Evolutionary conservation across 2,888 invertebrate genomes (phyloP), one percentile per base, ranked within the genome.

Genomic region (Tipula unca): DNA sequence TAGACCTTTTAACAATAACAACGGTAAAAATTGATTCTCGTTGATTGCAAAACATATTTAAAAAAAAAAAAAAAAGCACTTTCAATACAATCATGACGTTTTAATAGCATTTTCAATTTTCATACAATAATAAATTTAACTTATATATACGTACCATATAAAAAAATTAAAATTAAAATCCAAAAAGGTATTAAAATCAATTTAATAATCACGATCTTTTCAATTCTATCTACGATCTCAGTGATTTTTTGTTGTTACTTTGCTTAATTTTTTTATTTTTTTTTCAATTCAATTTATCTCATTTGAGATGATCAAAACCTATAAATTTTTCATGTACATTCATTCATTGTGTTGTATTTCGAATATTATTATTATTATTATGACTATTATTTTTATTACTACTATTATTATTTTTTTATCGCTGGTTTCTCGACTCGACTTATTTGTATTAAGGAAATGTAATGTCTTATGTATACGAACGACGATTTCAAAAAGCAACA

Each of bases 241-340:
- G 25, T 69, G 69, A 69, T 25, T 69, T 69, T 69, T 69, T 69
- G 69, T 69, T 69, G 69, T 69, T 69, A 25, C 69, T 69, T 54
- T 54, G 48, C 17, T 54, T 54, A 54, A 54, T 54, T 54, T 54
- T 69, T 17, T 48, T 17, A 4, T 39, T 39, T 39, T 39, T 48
- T 69, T 69, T 69, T 10, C 69, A 69, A 69, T 69, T 69, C 25
- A 69, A 69, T 69, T 69, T 69, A 69, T 69, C 69, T 25, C 69
- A 69, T 69, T 69, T 69, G 25, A 69, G 69, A 69, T 69, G 69
- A 69, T 69, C 69, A 69, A 69, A 69, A 69, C 69, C 69, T 69
- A 69, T 69, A 69, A 69, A 69, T 69, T 69, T 69, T 69, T 69
- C 69, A 69, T 69, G 69, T 69, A 69, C 69, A 69, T 69, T 69